Base-by-base conservation (phyloP, 2,888 invertebrate genomes). In the Morpho deidamia region DNA sequence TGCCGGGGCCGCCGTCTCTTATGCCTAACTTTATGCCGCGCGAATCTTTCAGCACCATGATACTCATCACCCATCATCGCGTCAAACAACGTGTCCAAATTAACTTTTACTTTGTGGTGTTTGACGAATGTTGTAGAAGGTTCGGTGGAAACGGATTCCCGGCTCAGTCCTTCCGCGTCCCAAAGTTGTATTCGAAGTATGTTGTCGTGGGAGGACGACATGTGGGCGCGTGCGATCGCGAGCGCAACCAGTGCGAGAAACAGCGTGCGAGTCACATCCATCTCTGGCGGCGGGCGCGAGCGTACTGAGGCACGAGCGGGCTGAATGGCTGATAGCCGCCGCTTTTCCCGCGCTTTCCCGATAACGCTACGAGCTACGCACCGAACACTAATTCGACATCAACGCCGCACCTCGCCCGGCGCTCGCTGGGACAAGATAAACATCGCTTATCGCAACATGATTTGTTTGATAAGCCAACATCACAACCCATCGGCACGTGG, bases 341-440 rank as follows among this genome's bases (percentile, higher is more conserved):
- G 67, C 66, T 78, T 87, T 87, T 89, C 87, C 83, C 88, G 88
- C 88, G 86, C 81, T 88, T 89, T 87, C 75, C 85, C 86, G 84
- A 85, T 84, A 86, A 78, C 78, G 60, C 70, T 60, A 64, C 60
- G 64, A 52, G 65, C 68, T 65, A 66, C 67, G 69, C 57, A 35
- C 42, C 9, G 46, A 38, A 38, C 46, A 54, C 57, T 51, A 71
- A 73, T 74, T 74, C 76, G 78, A 78, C 79, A 74, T 76, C 76
- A 72, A 74, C 78, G 76, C 67, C 69, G 62, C 68, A 59, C 72
- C 68, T 44, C 60, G 51, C 51, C 7, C 35, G 14, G 23, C 49
- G 42, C 40, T 8, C 49, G 43, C 47, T 43, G 44, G 33, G 51
- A 66, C 64, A 60, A 62, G 65, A 69, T 65, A 67, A 67, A 65